Percentiles rank a stretch among this genome's conserved stretches.
Evolutionary conservation across 1,140 invertebrate genomes (phyloP).

Genomic region (Octopus bimaculoides): DNA sequence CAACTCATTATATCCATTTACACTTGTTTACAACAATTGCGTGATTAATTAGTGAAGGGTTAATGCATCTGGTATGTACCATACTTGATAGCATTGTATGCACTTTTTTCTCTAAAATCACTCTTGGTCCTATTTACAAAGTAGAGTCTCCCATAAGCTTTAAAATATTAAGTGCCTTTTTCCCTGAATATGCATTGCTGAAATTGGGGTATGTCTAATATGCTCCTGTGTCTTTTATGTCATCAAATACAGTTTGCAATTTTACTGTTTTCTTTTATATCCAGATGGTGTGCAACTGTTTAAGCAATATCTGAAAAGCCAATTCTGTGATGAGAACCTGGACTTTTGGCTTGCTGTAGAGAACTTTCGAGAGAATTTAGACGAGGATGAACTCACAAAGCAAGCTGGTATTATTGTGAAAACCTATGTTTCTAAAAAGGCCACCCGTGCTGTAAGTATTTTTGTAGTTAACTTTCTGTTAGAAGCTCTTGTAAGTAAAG

Average conservation of each 20-base stretch:
- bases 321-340: conserved; percentile 1
- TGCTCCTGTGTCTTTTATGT: background rate
- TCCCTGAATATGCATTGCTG: background rate
- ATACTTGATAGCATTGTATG: background rate
- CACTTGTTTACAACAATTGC: too few species aligned
- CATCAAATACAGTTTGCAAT: too few species aligned
- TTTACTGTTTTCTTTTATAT: background rate
- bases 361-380: background rate
- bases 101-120: background rate
- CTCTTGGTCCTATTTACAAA: background rate
- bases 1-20: too few species aligned
- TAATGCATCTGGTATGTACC: too few species aligned
- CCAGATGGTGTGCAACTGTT: background rate
- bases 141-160: background rate
- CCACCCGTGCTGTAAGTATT: background rate
- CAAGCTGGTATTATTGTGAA: background rate
- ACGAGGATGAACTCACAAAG: background rate
- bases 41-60: too few species aligned
- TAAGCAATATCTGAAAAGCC: background rate
- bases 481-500: too few species aligned
- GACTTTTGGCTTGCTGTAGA: background rate
- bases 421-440: background rate
- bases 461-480: too few species aligned
- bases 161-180: background rate
- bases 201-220: background rate